Evolutionary conservation across 1,140 invertebrate genomes (phyloP).

Genomic region (Drosophila kurseongensis): DNA sequence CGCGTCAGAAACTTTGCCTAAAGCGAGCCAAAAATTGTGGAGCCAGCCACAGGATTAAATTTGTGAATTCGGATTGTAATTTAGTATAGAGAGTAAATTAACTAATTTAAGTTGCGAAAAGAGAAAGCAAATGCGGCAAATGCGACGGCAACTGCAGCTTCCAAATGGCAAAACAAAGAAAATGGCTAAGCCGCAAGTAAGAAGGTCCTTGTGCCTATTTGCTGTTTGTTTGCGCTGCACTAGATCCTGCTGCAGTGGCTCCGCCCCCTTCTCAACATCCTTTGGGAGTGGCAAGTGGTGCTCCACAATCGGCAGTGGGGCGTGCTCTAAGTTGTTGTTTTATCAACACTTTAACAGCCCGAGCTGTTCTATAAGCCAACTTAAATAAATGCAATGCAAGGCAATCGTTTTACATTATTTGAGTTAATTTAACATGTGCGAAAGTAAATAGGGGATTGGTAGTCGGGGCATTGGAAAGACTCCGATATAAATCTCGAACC

Average conservation of each 20-base stretch:
- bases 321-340: constrained; percentile 49
- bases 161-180: constrained; percentile 50
- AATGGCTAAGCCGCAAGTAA: constrained; percentile 52
- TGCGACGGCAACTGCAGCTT: constrained; percentile 12
- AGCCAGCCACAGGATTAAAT: constrained; percentile 38
- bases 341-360: constrained; percentile 38
- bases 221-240: constrained; percentile 71
- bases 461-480: neutral
- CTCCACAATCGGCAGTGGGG: constrained; percentile 41
- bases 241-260: constrained; percentile 37
- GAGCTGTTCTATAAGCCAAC: neutral
- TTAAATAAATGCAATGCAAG: neutral
- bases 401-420: constrained; percentile 6
- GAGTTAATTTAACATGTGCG: constrained; percentile 8
- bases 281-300: constrained; percentile 16
- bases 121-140: constrained; percentile 40
- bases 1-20: constrained; percentile 53
- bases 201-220: constrained; percentile 72
- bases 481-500: neutral
- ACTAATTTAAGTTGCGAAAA: constrained; percentile 51
- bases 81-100: constrained; percentile 30
- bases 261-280: constrained; percentile 4
- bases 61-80: constrained; percentile 39
- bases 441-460: neutral
- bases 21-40: constrained; percentile 29